phyloP scores from a whole-genome alignment of 1,140 invertebrate genomes.

The Conus ventricosus region DNA sequence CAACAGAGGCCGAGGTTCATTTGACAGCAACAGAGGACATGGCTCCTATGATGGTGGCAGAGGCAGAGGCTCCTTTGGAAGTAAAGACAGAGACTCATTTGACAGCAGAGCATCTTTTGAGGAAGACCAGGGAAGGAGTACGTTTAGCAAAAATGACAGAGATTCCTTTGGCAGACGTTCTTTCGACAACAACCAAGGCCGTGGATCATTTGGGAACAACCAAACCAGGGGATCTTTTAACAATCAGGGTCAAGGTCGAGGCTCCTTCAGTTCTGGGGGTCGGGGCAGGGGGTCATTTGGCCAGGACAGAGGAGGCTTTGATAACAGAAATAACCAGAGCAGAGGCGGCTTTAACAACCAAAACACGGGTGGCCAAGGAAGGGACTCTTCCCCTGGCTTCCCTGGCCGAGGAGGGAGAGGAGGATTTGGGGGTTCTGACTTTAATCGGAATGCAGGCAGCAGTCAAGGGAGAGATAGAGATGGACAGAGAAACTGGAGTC shows the following conservation, averaged over 20 bases:
- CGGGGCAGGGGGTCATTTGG: background rate
- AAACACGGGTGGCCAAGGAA: background rate
- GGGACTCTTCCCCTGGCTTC: background rate
- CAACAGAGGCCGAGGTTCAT: background rate
- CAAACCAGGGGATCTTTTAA: background rate
- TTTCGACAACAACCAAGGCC: background rate
- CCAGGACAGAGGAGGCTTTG: background rate
- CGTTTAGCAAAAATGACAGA: background rate
- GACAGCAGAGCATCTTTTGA: background rate
- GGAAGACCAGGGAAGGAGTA: no score
- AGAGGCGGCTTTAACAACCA: background rate
- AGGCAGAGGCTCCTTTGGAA: background rate
- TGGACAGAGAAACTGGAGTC: conserved; percentile 14
- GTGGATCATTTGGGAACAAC: background rate
- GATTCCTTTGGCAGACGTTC: background rate
- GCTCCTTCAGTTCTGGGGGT: background rate
- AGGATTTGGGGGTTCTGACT: background rate
- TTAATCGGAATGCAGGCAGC: background rate
- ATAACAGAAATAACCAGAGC: background rate
- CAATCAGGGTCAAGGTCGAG: background rate
- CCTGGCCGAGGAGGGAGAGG: conserved; percentile 4
- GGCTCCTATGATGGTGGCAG: background rate
- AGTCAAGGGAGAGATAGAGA: background rate
- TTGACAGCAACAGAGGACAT: background rate
- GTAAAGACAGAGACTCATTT: no score